Conservation (phyloP, 2,797 vertebrate species). For the Threskiornis aethiopicus region DNA sequence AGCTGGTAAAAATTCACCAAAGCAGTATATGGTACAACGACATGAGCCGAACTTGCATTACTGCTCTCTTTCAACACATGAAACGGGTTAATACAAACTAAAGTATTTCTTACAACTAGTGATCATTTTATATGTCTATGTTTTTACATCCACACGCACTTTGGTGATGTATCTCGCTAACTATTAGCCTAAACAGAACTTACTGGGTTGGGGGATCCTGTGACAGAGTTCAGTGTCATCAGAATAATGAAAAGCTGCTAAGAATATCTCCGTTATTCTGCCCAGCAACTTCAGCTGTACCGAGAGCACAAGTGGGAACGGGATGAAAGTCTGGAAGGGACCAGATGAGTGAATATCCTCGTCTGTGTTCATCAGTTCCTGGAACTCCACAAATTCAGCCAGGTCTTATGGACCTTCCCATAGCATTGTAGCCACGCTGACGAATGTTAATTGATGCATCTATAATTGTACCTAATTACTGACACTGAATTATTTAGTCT, state of each 20-base stretch:
- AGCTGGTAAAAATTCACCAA: background rate
- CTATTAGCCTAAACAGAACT: background rate
- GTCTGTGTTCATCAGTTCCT: background rate
- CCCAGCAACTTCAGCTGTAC: background rate
- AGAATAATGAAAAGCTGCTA: background rate
- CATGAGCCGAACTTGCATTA: background rate
- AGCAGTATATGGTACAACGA: rapidly evolving
- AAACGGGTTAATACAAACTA: background rate
- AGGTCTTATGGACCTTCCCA: background rate
- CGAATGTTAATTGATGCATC: conserved; percentile 13
- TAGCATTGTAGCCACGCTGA: background rate
- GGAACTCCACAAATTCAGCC: background rate
- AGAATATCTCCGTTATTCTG: background rate
- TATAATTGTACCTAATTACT: conserved; percentile 52
- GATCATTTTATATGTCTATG: background rate
- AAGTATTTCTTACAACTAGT: background rate
- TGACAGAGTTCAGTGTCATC: background rate
- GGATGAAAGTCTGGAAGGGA: background rate
- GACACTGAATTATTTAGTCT: conserved; percentile 53
- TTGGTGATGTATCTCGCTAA: background rate
- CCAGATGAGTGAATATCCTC: background rate
- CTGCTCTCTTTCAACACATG: background rate
- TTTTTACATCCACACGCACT: background rate
- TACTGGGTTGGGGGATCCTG: background rate
- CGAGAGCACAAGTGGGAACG: background rate